A percentile compares a stretch with the other conserved stretches of the same genome.
These are phyloP conservation scores for Conus ventricosus DNA, from an alignment of 1,140 invertebrate genomes.

Conservation along the genomic window DNA sequence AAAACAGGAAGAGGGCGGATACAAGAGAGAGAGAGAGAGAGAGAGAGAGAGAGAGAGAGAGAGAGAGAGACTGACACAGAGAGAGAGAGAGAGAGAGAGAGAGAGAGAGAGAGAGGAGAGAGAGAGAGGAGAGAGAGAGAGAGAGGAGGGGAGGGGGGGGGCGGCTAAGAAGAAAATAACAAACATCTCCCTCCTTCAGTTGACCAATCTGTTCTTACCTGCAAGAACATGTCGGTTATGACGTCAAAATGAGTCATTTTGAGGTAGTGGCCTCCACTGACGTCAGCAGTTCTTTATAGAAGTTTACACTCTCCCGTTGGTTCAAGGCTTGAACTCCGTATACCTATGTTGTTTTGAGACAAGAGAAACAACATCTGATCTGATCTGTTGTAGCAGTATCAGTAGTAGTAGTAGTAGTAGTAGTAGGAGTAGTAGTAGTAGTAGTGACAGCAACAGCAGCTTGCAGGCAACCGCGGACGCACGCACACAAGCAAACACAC, in stretches of 20 bases:
- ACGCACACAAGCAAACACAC: too few relatives aligned
- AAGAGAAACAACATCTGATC: not conserved
- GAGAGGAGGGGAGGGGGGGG: too few relatives aligned
- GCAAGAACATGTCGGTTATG: constrained; percentile 71
- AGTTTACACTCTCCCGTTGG: constrained; percentile 24
- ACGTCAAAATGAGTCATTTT: constrained; percentile 61
- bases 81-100: not conserved
- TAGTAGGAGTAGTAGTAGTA: not conserved
- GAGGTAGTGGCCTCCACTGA: constrained; percentile 61
- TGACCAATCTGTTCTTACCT: constrained; percentile 48
- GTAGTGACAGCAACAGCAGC: not conserved
- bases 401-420: not conserved
- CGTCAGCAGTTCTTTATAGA: constrained; percentile 64
- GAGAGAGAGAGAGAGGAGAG: not conserved
- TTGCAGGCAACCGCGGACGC: too few relatives aligned
- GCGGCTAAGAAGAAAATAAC: not conserved
- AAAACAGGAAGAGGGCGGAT: not conserved
- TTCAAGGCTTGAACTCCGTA: constrained; percentile 65
- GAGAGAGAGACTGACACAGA: not conserved
- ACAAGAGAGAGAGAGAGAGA: too few relatives aligned
- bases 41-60: not conserved
- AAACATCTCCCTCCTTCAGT: not conserved
- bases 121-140: not conserved
- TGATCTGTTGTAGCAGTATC: not conserved
- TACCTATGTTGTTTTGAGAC: constrained; percentile 49